Conservation (phyloP, 2,797 vertebrate species). For the Hipposideros larvatus region DNA sequence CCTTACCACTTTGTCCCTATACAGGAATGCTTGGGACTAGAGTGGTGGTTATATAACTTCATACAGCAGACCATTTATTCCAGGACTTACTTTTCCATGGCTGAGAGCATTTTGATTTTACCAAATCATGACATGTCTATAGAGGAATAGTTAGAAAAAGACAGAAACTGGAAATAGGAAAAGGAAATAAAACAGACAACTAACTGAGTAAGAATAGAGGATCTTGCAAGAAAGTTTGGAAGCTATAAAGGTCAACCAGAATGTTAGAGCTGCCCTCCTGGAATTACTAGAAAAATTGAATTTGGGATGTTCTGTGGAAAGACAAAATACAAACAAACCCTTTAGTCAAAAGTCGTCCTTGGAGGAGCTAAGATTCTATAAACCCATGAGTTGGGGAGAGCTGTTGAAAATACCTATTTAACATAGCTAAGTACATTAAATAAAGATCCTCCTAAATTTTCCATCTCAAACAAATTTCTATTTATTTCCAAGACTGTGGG, state of each 20-base stretch:
- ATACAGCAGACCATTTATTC: constrained; percentile 32
- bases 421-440: neutral
- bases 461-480: neutral
- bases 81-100: constrained; percentile 64
- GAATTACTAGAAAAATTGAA: neutral
- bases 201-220: neutral
- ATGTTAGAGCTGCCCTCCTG: neutral
- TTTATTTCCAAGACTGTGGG: neutral
- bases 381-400: neutral
- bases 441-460: neutral
- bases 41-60: neutral
- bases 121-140: constrained; percentile 51
- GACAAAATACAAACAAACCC: neutral
- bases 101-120: neutral
- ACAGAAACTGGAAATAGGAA: constrained; percentile 27
- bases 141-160: constrained; percentile 37
- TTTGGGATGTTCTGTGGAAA: neutral
- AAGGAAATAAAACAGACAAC: constrained; percentile 14
- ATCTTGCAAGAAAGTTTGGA: neutral
- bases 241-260: neutral
- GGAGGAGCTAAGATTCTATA: neutral
- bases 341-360: neutral
- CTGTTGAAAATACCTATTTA: constrained; percentile 5
- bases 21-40: neutral
- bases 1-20: neutral